Evolutionary conservation across 2,888 invertebrate species (phyloP).

Genomic region (Chymomyza procnemis): DNA sequence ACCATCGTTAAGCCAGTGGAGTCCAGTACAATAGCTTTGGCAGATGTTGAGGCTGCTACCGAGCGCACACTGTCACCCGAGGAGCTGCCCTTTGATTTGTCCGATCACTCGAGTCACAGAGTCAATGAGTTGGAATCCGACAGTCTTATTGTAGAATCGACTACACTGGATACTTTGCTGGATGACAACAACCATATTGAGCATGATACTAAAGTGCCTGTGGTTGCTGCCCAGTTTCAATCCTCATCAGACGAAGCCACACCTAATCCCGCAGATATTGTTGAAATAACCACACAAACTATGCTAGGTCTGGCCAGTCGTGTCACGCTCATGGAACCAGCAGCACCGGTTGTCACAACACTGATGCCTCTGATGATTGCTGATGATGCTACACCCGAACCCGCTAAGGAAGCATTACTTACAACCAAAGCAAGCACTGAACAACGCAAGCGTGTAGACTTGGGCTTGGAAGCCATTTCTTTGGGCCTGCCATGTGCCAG

Average conservation of each 20-base stretch:
- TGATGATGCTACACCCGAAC: slow-evolving; percentile 61
- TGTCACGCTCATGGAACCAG: slow-evolving; percentile 80
- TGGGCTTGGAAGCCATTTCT: slow-evolving; percentile 81
- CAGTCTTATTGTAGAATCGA: slow-evolving; percentile 73
- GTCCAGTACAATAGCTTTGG: slow-evolving; percentile 3
- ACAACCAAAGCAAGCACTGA: slow-evolving; percentile 61
- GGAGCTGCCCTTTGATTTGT: slow-evolving; percentile 73
- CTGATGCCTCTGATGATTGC: slow-evolving; percentile 64
- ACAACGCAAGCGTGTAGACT: slow-evolving; percentile 77
- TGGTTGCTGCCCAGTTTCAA: slow-evolving; percentile 11
- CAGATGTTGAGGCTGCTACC: slow-evolving; percentile 26
- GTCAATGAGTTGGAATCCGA: slow-evolving; percentile 74
- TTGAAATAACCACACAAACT: slow-evolving; percentile 77
- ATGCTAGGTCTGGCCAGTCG: slow-evolving; percentile 77
- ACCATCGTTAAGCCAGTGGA: neutral
- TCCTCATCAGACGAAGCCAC: slow-evolving; percentile 52
- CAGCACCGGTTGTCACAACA: slow-evolving; percentile 74
- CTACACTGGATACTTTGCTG: slow-evolving; percentile 48
- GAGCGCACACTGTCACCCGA: slow-evolving; percentile 65
- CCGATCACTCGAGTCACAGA: slow-evolving; percentile 45
- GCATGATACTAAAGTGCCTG: slow-evolving; percentile 14
- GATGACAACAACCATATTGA: slow-evolving; percentile 48
- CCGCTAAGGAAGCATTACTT: slow-evolving; percentile 39
- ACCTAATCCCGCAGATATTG: slow-evolving; percentile 69
- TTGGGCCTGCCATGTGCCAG: slow-evolving; percentile 87